A percentile compares a stretch with the other conserved stretches of the same genome.
These are phyloP conservation scores for Paguma larvata DNA, from an alignment of 2,797 vertebrate species.

Conservation along the genomic window DNA sequence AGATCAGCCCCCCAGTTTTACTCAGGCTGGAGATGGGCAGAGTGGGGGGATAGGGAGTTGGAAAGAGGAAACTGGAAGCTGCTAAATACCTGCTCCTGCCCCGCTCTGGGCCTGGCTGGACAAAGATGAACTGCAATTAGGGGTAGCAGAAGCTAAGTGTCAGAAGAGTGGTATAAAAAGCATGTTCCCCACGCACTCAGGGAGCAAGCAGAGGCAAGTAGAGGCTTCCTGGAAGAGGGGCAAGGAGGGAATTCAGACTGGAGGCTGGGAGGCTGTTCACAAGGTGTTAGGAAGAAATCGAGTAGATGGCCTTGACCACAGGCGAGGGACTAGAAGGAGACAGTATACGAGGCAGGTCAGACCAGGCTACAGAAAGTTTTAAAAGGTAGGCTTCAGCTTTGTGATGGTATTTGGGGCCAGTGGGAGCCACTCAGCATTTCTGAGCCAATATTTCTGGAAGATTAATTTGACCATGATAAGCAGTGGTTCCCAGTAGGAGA, in stretches of 20 bases:
- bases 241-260: not conserved
- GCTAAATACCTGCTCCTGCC: not conserved
- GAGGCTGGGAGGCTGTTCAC: not conserved
- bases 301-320: not conserved
- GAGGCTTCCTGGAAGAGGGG: not conserved
- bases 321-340: not conserved
- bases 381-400: not conserved
- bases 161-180: not conserved
- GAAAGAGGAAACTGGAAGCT: not conserved
- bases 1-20: not conserved
- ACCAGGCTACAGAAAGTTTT: not conserved
- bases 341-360: not conserved
- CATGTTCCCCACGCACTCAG: not conserved
- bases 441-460: not conserved
- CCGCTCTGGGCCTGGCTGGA: not conserved
- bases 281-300: not conserved
- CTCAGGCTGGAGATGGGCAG: not conserved
- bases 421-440: not conserved
- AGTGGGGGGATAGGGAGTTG: accelerated
- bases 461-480: not conserved
- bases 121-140: not conserved
- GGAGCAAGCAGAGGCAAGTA: not conserved
- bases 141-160: not conserved
- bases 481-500: not conserved
- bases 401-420: not conserved